Percentiles rank a stretch among this genome's conserved stretches.
Evolutionary conservation across 1,140 invertebrate genomes (phyloP).

Genomic region (Apis cerana): DNA sequence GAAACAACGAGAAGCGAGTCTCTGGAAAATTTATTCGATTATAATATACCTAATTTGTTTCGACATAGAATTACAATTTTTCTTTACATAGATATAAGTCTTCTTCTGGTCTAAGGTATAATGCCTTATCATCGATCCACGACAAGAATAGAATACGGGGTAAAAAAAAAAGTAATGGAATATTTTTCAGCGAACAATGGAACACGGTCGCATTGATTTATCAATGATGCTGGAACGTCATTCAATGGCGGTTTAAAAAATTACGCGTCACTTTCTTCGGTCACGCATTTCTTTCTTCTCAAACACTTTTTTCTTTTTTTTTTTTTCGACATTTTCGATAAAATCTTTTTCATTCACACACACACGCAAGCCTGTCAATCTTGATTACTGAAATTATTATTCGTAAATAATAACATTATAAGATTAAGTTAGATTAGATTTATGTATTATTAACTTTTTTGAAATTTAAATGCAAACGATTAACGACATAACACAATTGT

Average conservation of each 20-base stretch:
- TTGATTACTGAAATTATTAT: too few species aligned
- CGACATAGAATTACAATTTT: neutral
- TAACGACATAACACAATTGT: too few species aligned
- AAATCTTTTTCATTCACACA: too few species aligned
- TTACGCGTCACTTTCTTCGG: neutral
- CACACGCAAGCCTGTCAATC: too few species aligned
- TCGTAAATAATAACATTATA: too few species aligned
- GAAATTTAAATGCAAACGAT: too few species aligned
- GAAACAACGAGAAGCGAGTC: neutral
- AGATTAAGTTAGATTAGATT: too few species aligned
- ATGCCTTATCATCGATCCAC: conserved; percentile 10
- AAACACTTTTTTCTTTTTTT: too few species aligned
- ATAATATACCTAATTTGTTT: neutral
- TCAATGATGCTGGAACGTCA: neutral
- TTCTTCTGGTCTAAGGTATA: neutral
- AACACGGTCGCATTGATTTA: conserved; percentile 18
- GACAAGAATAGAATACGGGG: conserved; percentile 5
- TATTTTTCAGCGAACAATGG: conserved; percentile 23
- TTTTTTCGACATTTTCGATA: too few species aligned
- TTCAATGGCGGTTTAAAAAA: neutral
- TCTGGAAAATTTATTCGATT: neutral
- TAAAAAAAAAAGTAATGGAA: conserved; percentile 5
- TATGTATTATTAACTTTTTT: too few species aligned
- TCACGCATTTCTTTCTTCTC: neutral
- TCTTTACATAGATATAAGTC: neutral